These are phyloP conservation scores for Drosophila truncata DNA, from an alignment of 1,140 invertebrate genomes.

Conservation along the genomic window DNA sequence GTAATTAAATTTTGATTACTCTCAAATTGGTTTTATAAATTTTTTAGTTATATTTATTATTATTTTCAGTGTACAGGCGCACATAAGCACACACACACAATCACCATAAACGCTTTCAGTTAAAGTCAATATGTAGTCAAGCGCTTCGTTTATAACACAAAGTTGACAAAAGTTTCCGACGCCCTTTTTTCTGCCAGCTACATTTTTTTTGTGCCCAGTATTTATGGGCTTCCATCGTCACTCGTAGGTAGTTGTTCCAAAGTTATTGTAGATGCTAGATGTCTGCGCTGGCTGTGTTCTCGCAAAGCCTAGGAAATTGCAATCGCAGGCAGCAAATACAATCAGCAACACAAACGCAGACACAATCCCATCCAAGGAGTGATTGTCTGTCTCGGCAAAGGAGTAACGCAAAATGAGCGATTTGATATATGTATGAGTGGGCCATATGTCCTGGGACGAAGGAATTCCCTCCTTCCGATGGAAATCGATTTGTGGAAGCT, in stretches of 20 bases:
- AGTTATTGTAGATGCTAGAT: conserved; percentile 40
- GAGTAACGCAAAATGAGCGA: conserved; percentile 36
- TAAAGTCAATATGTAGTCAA: conserved; percentile 76
- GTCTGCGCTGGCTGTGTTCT: conserved; percentile 18
- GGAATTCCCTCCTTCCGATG: conserved; percentile 19
- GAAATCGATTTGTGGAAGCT: conserved; percentile 43
- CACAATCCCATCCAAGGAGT: conserved; percentile 25
- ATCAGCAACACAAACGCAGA: conserved; percentile 58
- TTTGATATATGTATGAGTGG: conserved; percentile 40
- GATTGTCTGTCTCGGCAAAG: conserved; percentile 9
- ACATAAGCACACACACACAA: conserved; percentile 52
- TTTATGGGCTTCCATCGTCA: conserved; percentile 73
- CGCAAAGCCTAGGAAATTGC: conserved; percentile 63
- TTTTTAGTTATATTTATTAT: background rate
- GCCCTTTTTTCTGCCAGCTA: conserved; percentile 24
- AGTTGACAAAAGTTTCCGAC: conserved; percentile 72
- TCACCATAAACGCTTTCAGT: conserved; percentile 68
- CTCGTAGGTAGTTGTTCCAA: conserved; percentile 54
- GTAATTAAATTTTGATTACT: background rate
- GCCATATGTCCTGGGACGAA: conserved; percentile 5
- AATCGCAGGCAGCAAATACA: conserved; percentile 71
- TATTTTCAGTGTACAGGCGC: background rate
- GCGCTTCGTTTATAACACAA: conserved; percentile 72
- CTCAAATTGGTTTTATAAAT: background rate
- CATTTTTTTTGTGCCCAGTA: conserved; percentile 45